A percentile compares a stretch with the other conserved stretches of the same genome.
Evolutionary conservation across 2,888 invertebrate species (phyloP).

Genomic region (Napeogenes sylphis): DNA sequence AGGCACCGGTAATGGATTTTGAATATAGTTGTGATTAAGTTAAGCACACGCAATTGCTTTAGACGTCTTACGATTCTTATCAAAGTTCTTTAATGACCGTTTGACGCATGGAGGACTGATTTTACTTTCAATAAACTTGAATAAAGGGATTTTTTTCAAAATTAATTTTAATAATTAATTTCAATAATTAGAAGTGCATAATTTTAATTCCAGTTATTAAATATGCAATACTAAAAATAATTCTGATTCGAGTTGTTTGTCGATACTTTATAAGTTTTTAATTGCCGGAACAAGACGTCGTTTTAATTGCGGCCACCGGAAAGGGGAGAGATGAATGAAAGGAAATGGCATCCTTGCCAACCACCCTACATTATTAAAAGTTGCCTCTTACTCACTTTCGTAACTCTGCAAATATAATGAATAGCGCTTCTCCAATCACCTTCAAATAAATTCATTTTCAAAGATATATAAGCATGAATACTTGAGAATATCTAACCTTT

Average conservation of each 20-base stretch:
- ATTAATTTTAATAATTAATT: background rate
- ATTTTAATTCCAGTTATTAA: background rate
- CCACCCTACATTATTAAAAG: conserved; percentile 75
- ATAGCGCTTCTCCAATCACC: conserved; percentile 61
- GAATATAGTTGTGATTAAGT: conserved; percentile 64
- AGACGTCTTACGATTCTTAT: conserved; percentile 45
- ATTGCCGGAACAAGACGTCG: conserved; percentile 73
- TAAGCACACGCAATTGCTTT: conserved; percentile 72
- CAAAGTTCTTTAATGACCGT: conserved; percentile 23
- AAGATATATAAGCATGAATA: conserved; percentile 21
- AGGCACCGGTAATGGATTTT: conserved; percentile 71
- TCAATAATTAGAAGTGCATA: background rate
- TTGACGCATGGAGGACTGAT: conserved; percentile 10
- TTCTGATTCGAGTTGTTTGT: conserved; percentile 63
- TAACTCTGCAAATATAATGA: conserved; percentile 62
- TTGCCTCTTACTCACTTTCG: conserved; percentile 67
- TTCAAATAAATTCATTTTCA: conserved; percentile 52
- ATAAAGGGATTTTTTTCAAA: background rate
- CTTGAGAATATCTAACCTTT: background rate
- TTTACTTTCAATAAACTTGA: background rate
- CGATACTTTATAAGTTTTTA: conserved; percentile 73
- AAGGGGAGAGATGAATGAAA: conserved; percentile 75
- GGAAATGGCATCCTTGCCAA: conserved; percentile 71
- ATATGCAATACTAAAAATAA: conserved; percentile 1
- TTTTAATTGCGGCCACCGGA: conserved; percentile 76